Conservation (phyloP, 2,797 vertebrate species). For the Myripristis jacobus region DNA sequence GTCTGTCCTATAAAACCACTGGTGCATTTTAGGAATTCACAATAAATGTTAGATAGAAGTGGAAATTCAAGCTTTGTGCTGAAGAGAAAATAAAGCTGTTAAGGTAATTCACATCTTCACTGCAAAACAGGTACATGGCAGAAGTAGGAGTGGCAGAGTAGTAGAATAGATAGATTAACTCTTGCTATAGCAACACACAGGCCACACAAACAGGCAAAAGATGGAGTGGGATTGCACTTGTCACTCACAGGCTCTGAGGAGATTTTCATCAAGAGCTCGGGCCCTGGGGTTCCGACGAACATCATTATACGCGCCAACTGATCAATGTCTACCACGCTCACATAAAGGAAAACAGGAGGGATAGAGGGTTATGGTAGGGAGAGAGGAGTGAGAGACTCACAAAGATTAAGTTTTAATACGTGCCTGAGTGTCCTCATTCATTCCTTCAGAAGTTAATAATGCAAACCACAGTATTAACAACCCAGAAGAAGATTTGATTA, state of each 20-base stretch:
- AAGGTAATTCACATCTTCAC: slow-evolving; percentile 18
- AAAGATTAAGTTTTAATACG: slow-evolving; percentile 13
- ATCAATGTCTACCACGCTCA: slow-evolving; percentile 97
- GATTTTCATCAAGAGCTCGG: slow-evolving; percentile 98
- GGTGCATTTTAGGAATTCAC: slow-evolving; percentile 12
- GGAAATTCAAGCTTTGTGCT: slow-evolving; percentile 31
- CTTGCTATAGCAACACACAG: slow-evolving; percentile 33
- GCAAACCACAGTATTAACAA: background rate
- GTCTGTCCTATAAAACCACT: slow-evolving; percentile 14
- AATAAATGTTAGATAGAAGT: slow-evolving; percentile 32
- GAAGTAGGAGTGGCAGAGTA: slow-evolving; percentile 27
- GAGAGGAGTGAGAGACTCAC: slow-evolving; percentile 43
- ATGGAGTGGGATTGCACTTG: slow-evolving; percentile 20
- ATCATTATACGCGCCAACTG: slow-evolving; percentile 98
- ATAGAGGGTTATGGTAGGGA: slow-evolving; percentile 56
- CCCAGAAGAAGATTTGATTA: background rate
- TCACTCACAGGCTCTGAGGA: slow-evolving; percentile 98
- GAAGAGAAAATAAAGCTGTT: slow-evolving; percentile 33
- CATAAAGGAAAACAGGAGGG: slow-evolving; percentile 96
- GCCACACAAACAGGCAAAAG: slow-evolving; percentile 24
- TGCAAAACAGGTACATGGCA: slow-evolving; percentile 33
- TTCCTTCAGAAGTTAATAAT: slow-evolving; percentile 2
- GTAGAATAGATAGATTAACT: slow-evolving; percentile 14
- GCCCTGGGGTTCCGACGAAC: slow-evolving; percentile 95
- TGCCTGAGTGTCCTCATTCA: slow-evolving; percentile 15